phyloP scores from a whole-genome alignment of 2,888 invertebrate species.

The Xylocampa areola region DNA sequence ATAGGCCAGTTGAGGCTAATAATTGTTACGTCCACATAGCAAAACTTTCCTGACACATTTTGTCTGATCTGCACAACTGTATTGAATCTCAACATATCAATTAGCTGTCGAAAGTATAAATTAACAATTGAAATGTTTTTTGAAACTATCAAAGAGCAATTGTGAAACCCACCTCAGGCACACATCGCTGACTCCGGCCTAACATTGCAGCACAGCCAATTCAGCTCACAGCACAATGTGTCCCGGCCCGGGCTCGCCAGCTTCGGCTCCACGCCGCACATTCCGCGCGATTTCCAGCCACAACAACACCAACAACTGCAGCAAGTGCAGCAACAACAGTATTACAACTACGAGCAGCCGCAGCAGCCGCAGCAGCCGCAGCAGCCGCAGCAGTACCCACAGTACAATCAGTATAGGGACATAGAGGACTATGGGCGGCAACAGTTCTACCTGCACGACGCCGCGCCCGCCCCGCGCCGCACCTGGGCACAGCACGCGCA shows the following conservation, averaged over 20 bases:
- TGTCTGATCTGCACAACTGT: no score
- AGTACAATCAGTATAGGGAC: constrained; percentile 73
- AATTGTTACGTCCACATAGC: no score
- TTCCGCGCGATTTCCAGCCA: constrained; percentile 74
- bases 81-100: no score
- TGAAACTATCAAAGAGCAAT: constrained; percentile 8
- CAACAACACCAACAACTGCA: constrained; percentile 69
- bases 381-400: constrained; percentile 22
- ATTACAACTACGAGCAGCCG: constrained; percentile 66
- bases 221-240: constrained; percentile 89
- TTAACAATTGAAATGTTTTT: background rate
- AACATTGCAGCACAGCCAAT: constrained; percentile 86
- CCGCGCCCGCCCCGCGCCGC: constrained; percentile 89
- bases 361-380: constrained; percentile 29
- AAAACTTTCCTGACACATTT: no score
- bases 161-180: constrained; percentile 54
- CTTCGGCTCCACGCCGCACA: constrained; percentile 88
- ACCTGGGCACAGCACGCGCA: constrained; percentile 92
- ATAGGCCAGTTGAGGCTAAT: no score
- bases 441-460: constrained; percentile 94
- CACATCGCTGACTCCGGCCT: constrained; percentile 59
- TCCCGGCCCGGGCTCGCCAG: constrained; percentile 74
- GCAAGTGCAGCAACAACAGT: constrained; percentile 65
- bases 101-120: no score
- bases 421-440: constrained; percentile 76